Percentiles rank a stretch among this genome's conserved stretches.
phyloP scores from a whole-genome alignment of 1,140 invertebrate species.

The Caenorhabditis remanei region DNA sequence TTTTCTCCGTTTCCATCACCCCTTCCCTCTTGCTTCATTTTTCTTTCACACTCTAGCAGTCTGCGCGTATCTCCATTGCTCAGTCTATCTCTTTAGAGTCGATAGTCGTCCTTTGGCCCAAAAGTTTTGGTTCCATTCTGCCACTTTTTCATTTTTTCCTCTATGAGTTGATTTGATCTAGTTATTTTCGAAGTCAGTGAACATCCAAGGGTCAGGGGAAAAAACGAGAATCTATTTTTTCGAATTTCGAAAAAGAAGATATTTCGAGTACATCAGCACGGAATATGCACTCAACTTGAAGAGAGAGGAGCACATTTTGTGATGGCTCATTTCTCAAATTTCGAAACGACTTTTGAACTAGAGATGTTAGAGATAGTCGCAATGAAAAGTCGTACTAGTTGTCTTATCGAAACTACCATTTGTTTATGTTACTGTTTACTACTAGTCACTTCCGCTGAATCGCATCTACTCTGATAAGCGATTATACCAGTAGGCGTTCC shows the following conservation, averaged over 20 bases:
- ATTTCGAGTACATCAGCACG: slow-evolving; percentile 13
- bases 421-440: too few species aligned
- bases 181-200: not conserved
- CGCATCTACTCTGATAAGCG: too few species aligned
- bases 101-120: not conserved
- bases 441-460: too few species aligned
- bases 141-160: not conserved
- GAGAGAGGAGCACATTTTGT: too few species aligned
- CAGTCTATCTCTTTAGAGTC: not conserved
- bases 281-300: not conserved
- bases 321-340: not conserved
- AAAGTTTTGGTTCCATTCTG: not conserved
- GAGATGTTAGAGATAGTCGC: too few species aligned
- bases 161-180: too few species aligned
- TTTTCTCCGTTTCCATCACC: not conserved
- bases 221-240: not conserved
- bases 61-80: not conserved
- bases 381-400: too few species aligned
- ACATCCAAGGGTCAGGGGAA: not conserved
- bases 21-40: not conserved
- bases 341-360: slow-evolving; percentile 12
- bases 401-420: too few species aligned
- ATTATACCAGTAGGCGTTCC: too few species aligned
- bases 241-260: not conserved
- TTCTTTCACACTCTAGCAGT: not conserved